phyloP scores from a whole-genome alignment of 2,797 vertebrate genomes.

The Aythya fuligula region DNA sequence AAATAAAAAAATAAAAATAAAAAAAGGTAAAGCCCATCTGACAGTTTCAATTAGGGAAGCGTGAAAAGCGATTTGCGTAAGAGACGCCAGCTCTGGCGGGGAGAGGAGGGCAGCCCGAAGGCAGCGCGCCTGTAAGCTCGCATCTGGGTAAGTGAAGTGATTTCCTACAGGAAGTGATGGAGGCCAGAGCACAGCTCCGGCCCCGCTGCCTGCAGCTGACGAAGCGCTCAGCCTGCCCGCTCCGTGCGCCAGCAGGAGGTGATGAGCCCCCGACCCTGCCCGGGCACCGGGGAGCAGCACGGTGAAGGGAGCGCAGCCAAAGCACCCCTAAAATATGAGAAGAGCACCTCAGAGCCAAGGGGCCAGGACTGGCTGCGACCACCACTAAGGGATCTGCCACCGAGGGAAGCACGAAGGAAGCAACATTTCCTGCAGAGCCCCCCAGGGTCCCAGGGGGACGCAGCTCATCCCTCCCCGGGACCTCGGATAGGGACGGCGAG shows the following conservation, averaged over 20 bases:
- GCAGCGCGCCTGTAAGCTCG: conserved; percentile 60
- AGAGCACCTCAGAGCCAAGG: neutral
- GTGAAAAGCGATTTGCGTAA: conserved; percentile 72
- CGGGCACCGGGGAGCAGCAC: fast-evolving
- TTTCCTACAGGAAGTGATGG: conserved; percentile 71
- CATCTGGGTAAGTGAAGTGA: conserved; percentile 73
- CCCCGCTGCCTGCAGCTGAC: neutral
- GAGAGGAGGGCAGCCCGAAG: conserved; percentile 64
- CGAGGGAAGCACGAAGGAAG: neutral
- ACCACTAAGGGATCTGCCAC: neutral
- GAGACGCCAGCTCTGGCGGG: conserved; percentile 37
- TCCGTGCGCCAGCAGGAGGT: neutral
- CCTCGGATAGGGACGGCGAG: neutral
- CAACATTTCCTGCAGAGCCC: neutral
- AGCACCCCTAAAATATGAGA: neutral
- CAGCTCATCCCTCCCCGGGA: neutral
- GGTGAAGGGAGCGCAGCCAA: neutral
- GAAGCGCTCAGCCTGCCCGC: conserved; percentile 13
- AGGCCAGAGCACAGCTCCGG: conserved; percentile 55
- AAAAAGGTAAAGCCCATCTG: conserved; percentile 73
- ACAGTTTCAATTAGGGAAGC: conserved; percentile 77
- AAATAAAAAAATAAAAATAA: neutral
- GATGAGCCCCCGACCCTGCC: fast-evolving
- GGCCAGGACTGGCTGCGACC: neutral
- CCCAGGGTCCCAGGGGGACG: neutral